Evolutionary conservation across 2,888 invertebrate genomes (phyloP).

Genomic region (Pterobdella sp.): DNA sequence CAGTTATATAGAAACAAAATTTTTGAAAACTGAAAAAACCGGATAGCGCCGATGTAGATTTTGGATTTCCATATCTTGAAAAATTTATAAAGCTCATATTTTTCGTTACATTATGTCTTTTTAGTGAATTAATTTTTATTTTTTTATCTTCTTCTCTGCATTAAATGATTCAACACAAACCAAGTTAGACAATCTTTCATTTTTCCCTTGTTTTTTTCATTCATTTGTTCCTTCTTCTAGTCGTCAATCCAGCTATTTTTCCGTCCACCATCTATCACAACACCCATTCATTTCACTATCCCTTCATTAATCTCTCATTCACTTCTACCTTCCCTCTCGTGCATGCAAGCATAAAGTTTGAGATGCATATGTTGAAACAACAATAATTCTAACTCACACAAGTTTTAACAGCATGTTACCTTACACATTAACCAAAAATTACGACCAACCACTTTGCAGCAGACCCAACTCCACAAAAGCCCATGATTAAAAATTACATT

Average conservation of each 20-base stretch:
- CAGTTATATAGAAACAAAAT: too few relatives aligned
- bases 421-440: slow-evolving; percentile 19
- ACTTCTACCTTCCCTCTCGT: slow-evolving; percentile 22
- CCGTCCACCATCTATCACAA: not conserved
- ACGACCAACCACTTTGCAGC: slow-evolving; percentile 19
- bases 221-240: not conserved
- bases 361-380: slow-evolving; percentile 20
- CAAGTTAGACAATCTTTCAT: not conserved
- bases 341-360: slow-evolving; percentile 20
- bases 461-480: slow-evolving; percentile 17
- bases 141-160: not conserved
- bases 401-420: slow-evolving; percentile 11
- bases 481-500: not conserved
- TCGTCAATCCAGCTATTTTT: slow-evolving; percentile 4
- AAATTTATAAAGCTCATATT: not conserved
- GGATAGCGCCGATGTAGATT: too few relatives aligned
- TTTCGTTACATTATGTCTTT: not conserved
- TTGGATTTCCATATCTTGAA: too few relatives aligned
- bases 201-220: not conserved
- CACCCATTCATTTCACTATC: slow-evolving; percentile 15
- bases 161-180: not conserved
- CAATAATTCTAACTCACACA: slow-evolving; percentile 19
- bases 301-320: slow-evolving; percentile 20
- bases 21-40: too few relatives aligned
- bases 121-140: not conserved